phyloP scores from a whole-genome alignment of 2,113 vertebrate species.

The Hassar affinis region DNA sequence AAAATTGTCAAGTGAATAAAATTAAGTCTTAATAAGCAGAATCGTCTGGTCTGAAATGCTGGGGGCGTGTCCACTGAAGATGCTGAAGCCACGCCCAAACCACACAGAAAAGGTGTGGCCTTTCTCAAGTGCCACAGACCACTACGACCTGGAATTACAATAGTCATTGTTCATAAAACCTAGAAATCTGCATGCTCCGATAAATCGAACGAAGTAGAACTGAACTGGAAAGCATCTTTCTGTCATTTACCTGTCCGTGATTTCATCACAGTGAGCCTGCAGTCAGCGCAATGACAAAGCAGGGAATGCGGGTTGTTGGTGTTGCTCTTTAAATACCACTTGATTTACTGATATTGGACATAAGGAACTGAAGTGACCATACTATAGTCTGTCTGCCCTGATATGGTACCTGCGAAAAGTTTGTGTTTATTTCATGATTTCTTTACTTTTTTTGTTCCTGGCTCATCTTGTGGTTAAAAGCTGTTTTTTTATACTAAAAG shows the following conservation, averaged over 20 bases:
- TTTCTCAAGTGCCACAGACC: too few species aligned
- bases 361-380: not conserved
- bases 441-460: not conserved
- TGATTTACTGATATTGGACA: too few species aligned
- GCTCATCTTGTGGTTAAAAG: not conserved
- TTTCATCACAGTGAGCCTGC: not conserved
- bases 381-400: not conserved
- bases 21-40: too few species aligned
- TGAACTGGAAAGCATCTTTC: not conserved
- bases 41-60: too few species aligned
- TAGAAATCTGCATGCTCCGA: not conserved
- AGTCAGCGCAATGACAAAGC: not conserved
- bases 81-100: too few species aligned
- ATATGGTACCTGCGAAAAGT: not conserved
- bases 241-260: not conserved
- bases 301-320: not conserved
- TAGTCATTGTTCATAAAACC: not conserved
- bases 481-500: not conserved
- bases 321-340: too few species aligned
- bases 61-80: too few species aligned
- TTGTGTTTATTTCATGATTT: not conserved
- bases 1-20: too few species aligned
- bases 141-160: too few species aligned
- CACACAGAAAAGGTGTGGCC: too few species aligned
- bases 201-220: not conserved